Base-by-base conservation (phyloP, 2,888 invertebrate species). In the Drosophila antonietae region DNA sequence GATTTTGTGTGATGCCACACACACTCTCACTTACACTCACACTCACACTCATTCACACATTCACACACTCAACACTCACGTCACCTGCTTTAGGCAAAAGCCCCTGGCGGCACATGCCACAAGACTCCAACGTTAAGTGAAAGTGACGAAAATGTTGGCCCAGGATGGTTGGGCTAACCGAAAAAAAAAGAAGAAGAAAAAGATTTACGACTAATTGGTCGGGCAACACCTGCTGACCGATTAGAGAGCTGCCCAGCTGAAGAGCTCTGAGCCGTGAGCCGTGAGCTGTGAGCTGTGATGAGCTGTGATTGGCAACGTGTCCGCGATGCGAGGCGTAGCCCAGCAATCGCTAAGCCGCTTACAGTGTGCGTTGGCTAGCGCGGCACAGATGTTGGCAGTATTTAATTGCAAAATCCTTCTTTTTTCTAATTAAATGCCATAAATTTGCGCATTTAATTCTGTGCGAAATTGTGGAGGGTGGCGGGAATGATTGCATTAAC, bases 401-500 rank as follows among this genome's bases (percentile, higher is more conserved):
- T 64, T 71, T 68, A 67, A 67, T 64, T 78, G 57, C 12, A 18
- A 68, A 79, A 85, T 85, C 83, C 88, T 68, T 77, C 1, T 9
- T 14, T 46, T 31, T 78, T 59, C 72, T 68, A 80, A 78, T 79
- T 80, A 76, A 79, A 79, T 69, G 58, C 68, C 80, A 79, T 76
- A 79, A 80, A 79, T 80, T 75, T 73, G 61, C 52, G 57, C 70
- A 68, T 68, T 73, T 65, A 64, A 65, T 65, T 56, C 62, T 39
- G 46, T 1, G 28, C 28, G 28, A 28, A 28, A 28, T 28, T 6
- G 28, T 28, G 28, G 0, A 6, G 67, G 55, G 70, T 20, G 60
- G 60, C 35, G 35, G 39, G 1, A 2, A 10, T 62, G 68, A 83
- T 68, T 83, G 76, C 88, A 86, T 88, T 86, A 75, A 73, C 68